phyloP scores from a whole-genome alignment of 2,888 invertebrate genomes.

The Cataglyphis albicans region DNA sequence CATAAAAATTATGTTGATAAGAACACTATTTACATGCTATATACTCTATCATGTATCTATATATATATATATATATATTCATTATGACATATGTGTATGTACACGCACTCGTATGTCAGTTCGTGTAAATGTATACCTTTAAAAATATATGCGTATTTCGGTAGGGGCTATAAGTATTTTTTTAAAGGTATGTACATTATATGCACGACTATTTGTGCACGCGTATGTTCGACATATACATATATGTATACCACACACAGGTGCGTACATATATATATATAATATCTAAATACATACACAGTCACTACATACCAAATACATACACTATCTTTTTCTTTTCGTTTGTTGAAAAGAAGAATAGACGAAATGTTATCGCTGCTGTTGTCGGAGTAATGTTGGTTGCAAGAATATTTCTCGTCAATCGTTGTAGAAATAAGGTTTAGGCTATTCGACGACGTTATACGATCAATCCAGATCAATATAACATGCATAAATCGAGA shows the following conservation, averaged over 20 bases:
- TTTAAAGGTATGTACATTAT: slow-evolving; percentile 70
- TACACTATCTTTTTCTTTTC: slow-evolving; percentile 20
- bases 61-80: slow-evolving; percentile 69
- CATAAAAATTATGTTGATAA: slow-evolving; percentile 64
- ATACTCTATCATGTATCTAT: slow-evolving; percentile 72
- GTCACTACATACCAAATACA: slow-evolving; percentile 8
- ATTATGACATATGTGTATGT: slow-evolving; percentile 75
- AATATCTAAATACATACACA: slow-evolving; percentile 26
- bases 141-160: slow-evolving; percentile 66
- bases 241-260: slow-evolving; percentile 64
- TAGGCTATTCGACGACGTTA: slow-evolving; percentile 13
- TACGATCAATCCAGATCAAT: slow-evolving; percentile 18
- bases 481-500: slow-evolving; percentile 34
- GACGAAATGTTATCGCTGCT: slow-evolving; percentile 2
- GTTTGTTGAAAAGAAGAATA: slow-evolving; percentile 20
- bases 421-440: slow-evolving; percentile 38
- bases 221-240: slow-evolving; percentile 63
- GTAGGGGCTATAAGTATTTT: slow-evolving; percentile 69
- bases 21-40: slow-evolving; percentile 71
- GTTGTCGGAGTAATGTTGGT: slow-evolving; percentile 43
- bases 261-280: slow-evolving; percentile 29
- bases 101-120: slow-evolving; percentile 76
- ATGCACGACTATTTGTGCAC: slow-evolving; percentile 66
- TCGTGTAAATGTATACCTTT: slow-evolving; percentile 77
- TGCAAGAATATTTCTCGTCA: slow-evolving; percentile 51